A percentile compares a stretch with the other conserved stretches of the same genome.
Evolutionary conservation across 1,140 invertebrate species (phyloP).

Genomic region (Chelonus insularis): DNA sequence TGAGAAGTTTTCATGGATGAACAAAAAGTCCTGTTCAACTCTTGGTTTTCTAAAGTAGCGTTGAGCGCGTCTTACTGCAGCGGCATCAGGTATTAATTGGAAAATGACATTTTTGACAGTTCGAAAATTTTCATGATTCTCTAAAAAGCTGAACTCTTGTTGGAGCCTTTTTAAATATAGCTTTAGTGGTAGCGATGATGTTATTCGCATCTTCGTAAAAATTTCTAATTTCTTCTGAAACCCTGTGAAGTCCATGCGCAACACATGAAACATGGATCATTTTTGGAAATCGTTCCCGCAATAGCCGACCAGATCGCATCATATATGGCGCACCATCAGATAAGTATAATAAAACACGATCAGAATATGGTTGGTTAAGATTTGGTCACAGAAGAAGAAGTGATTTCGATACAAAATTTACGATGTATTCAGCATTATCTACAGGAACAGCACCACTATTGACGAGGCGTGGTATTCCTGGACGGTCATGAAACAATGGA

Average conservation of each 20-base stretch:
- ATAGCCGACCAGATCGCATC: slow-evolving; percentile 36
- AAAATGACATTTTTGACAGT: background rate
- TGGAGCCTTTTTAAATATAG: slow-evolving; percentile 2
- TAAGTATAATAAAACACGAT: slow-evolving; percentile 34
- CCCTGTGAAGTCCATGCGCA: slow-evolving; percentile 44
- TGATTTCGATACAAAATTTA: background rate
- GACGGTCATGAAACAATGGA: background rate
- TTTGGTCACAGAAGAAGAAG: no score
- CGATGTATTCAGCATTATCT: slow-evolving; percentile 3
- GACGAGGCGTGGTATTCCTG: slow-evolving; percentile 1
- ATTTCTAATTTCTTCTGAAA: slow-evolving; percentile 44
- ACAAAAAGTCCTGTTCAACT: background rate
- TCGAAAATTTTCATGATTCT: slow-evolving; percentile 40
- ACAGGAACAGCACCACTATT: background rate
- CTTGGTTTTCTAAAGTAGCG: background rate
- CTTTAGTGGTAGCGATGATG: background rate
- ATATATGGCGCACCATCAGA: slow-evolving; percentile 41
- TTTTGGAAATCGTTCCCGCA: slow-evolving; percentile 35
- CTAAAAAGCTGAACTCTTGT: slow-evolving; percentile 39
- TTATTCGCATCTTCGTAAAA: slow-evolving; percentile 36
- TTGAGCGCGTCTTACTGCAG: background rate
- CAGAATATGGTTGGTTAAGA: background rate
- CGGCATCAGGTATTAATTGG: background rate
- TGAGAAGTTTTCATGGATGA: background rate
- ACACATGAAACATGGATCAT: slow-evolving; percentile 44